These are phyloP conservation scores for Cheilosia urbana DNA, from an alignment of 2,888 invertebrate species.

Conservation along the genomic window DNA sequence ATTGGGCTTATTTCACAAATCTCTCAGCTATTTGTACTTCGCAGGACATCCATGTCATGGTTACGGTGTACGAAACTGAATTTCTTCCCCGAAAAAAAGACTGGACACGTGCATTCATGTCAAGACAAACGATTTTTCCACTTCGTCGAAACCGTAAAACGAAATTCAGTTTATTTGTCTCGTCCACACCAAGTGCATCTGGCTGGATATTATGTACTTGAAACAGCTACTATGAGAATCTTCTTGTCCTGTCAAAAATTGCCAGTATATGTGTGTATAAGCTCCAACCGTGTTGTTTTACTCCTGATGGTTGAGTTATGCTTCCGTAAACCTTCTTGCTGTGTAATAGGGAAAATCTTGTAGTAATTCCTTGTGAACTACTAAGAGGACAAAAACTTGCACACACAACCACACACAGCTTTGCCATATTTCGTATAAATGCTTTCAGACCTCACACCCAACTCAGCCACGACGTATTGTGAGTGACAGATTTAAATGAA, in stretches of 20 bases:
- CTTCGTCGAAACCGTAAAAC: slow-evolving; percentile 34
- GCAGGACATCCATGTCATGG: too few relatives aligned
- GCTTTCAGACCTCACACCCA: not conserved
- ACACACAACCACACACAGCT: not conserved
- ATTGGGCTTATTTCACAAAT: too few relatives aligned
- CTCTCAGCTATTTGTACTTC: too few relatives aligned
- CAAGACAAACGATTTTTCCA: slow-evolving; percentile 27
- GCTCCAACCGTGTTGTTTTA: slow-evolving; percentile 1
- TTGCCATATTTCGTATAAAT: slow-evolving; percentile 12
- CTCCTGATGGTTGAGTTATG: slow-evolving; percentile 21
- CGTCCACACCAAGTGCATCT: slow-evolving; percentile 20
- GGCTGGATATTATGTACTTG: not conserved
- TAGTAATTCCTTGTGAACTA: slow-evolving; percentile 20
- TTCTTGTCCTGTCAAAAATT: slow-evolving; percentile 4
- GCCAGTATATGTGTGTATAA: too few relatives aligned
- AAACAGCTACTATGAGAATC: not conserved
- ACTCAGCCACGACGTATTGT: slow-evolving; percentile 24
- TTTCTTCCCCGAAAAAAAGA: slow-evolving; percentile 7
- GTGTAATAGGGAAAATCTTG: not conserved
- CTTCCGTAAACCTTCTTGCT: not conserved
- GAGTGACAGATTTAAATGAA: slow-evolving; percentile 63
- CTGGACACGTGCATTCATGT: slow-evolving; percentile 1
- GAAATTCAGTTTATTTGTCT: slow-evolving; percentile 32
- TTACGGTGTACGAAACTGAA: slow-evolving; percentile 11
- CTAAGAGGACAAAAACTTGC: slow-evolving; percentile 29